These are phyloP conservation scores for Phortica okadai DNA, from an alignment of 2,888 invertebrate genomes.

Conservation along the genomic window DNA sequence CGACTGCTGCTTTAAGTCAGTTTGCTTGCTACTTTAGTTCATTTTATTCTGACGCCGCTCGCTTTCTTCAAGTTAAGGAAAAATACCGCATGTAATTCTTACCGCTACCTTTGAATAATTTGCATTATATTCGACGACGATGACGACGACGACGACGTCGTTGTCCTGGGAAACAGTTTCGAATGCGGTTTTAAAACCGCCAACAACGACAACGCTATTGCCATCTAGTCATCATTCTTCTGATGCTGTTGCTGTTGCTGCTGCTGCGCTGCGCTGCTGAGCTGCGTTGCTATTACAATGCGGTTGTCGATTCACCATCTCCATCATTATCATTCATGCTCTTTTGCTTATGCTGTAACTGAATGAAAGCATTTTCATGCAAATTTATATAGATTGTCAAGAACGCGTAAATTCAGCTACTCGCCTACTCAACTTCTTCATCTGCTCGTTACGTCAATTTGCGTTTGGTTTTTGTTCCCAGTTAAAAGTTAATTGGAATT, in stretches of 20 bases:
- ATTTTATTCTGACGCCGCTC: background rate
- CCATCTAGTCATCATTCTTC: background rate
- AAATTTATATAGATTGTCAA: conserved; percentile 13
- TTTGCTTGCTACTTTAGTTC: background rate
- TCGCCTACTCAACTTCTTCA: background rate
- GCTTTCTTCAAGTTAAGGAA: background rate
- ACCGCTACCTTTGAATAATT: conserved; percentile 51
- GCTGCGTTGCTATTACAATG: conserved; percentile 9
- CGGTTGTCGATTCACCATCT: conserved; percentile 9
- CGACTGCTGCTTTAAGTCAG: background rate
- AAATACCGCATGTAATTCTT: conserved; percentile 14
- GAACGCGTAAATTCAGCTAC: conserved; percentile 17
- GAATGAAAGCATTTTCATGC: conserved; percentile 22
- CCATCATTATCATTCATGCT: background rate
- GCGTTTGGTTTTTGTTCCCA: conserved; percentile 1
- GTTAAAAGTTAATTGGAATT: conserved; percentile 50
- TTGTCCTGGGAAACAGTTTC: conserved; percentile 42
- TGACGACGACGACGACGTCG: conserved; percentile 27
- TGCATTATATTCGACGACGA: conserved; percentile 44
- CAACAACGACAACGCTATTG: background rate
- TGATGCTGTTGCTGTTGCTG: background rate
- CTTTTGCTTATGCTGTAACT: conserved; percentile 9
- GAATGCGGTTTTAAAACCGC: conserved; percentile 17
- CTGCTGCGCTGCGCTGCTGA: conserved; percentile 1
- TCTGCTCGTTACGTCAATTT: conserved; percentile 29